phyloP scores from a whole-genome alignment of 2,888 invertebrate genomes.

The Chloromyia formosa region DNA sequence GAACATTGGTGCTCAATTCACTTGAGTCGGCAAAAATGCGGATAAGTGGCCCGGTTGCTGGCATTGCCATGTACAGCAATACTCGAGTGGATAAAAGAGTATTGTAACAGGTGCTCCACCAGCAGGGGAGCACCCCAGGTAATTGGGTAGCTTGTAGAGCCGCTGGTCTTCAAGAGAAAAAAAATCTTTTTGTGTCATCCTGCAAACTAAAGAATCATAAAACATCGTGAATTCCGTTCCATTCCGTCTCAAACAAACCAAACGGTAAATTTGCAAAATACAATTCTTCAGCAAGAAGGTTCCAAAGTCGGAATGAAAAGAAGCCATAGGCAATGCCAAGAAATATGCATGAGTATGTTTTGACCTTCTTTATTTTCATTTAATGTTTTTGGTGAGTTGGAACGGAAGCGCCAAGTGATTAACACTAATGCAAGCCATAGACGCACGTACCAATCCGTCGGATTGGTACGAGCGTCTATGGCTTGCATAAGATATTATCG shows the following conservation, averaged over 20 bases:
- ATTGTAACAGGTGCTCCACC: too few species aligned
- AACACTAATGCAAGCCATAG: too few species aligned
- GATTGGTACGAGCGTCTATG: too few species aligned
- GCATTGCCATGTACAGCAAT: too few species aligned
- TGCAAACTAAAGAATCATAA: not conserved
- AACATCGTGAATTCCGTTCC: not conserved
- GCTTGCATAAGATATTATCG: slow-evolving; percentile 10
- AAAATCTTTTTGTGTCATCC: not conserved
- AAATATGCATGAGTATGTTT: slow-evolving; percentile 10
- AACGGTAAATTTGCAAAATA: not conserved
- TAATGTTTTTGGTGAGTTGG: slow-evolving; percentile 1
- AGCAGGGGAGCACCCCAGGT: too few species aligned
- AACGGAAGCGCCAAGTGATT: not conserved
- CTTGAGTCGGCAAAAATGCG: not conserved
- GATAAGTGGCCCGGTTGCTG: slow-evolving; percentile 24
- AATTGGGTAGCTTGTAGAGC: too few species aligned
- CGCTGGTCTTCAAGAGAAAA: too few species aligned
- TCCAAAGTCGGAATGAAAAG: slow-evolving; percentile 46
- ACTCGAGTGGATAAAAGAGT: too few species aligned
- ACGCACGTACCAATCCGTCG: too few species aligned
- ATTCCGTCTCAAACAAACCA: slow-evolving; percentile 59
- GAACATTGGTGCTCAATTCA: not conserved
- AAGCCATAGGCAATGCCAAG: slow-evolving; percentile 40
- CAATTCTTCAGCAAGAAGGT: slow-evolving; percentile 3
- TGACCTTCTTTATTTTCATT: not conserved